Evolutionary conservation across 2,797 vertebrate species (phyloP), one percentile per base, ranked within the genome.

Genomic region (Lithobates pipiens): DNA sequence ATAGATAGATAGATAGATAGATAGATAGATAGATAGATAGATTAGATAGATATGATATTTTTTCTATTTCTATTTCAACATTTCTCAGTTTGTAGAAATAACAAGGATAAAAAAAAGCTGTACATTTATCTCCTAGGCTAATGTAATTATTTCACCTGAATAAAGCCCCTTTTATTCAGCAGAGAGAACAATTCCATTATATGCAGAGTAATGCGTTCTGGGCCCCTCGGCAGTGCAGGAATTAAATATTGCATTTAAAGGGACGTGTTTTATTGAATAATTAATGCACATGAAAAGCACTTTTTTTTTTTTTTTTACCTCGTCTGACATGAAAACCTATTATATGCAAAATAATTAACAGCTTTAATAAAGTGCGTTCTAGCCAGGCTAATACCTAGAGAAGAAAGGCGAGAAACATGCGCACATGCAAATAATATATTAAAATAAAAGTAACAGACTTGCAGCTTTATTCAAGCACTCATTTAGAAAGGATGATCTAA

Each of bases 341-440:
- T 83, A 77, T 36, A 42, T 42, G 67, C 67, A 71, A 71, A 84
- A 76, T 77, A 71, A 84, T 77, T 84, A 84, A 77, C 75, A 71
- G 42, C 76, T 84, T 71, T 57, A 61, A 54, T 72, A 84, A 84
- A 84, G 10, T 8, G 50, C 34, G 10, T 15, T 32, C 27, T 71
- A 36, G 68, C 68, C 46, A 15, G 46, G 29, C 67, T 32, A 57
- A 80, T 71, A 80, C 36, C 44, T 10, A 8, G 32, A 73, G 69
- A 72, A 32, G 46, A 81, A 72, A 81, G 34, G 73, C 11, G 70
- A 68, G 73, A 82, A 82, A 73, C 39, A 74, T 74, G 80, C 9
- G 67, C 63, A 83, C 70, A 36, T 69, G 2, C 34, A 39, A 73
- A 54, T 16, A 65, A 65, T 65, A 65, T 0, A 23, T 23, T 65